Evolutionary conservation across 2,797 vertebrate genomes (phyloP).

Genomic region (Brachyalestes nurse): DNA sequence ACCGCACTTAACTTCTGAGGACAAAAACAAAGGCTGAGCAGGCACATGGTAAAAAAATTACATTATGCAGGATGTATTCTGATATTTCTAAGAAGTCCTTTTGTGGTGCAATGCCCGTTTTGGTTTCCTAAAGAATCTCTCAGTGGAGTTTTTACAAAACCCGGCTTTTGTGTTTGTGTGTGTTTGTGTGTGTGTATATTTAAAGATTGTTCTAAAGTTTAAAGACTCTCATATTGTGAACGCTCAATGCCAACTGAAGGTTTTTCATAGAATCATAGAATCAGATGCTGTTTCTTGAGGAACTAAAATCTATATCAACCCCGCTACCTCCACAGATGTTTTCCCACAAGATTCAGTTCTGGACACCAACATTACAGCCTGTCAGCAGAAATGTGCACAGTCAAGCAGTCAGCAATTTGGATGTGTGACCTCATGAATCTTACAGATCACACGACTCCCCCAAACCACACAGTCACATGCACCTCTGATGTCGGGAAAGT

Average conservation of each 20-base stretch:
- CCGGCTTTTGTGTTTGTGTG: no score
- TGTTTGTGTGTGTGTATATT: neutral
- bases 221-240: no score
- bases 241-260: neutral
- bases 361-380: neutral
- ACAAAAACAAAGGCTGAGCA: neutral
- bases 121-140: no score
- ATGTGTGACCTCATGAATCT: slow-evolving; percentile 8
- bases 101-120: no score
- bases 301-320: neutral
- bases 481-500: no score
- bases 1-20: neutral
- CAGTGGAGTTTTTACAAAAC: no score
- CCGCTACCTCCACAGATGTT: neutral
- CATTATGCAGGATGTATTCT: neutral
- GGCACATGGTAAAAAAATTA: neutral
- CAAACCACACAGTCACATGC: neutral
- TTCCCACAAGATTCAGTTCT: slow-evolving; percentile 8
- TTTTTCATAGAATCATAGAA: neutral
- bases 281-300: neutral
- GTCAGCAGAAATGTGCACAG: neutral
- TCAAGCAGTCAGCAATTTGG: neutral
- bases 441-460: slow-evolving; percentile 2
- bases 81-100: no score
- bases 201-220: neutral